Conservation (phyloP, 2,797 vertebrate species). For the Dipus sagitta region DNA sequence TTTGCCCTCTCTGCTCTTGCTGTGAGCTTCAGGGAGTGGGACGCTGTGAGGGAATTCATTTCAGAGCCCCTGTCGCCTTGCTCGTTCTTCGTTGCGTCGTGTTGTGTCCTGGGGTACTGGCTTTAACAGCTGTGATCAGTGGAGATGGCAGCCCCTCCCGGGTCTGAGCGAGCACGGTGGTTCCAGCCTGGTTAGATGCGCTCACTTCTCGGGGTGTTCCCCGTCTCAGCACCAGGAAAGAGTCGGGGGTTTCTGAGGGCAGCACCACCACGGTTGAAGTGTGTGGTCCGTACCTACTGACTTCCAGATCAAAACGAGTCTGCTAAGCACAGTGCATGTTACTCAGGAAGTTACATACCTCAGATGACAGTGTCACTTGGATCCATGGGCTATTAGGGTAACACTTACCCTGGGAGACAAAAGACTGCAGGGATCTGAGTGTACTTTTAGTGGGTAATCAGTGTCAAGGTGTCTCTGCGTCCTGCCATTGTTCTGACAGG, state of each 20-base stretch:
- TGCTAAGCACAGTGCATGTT: fast-evolving
- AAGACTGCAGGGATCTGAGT: background rate
- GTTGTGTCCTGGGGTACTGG: background rate
- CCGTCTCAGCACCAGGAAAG: fast-evolving
- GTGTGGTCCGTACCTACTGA: background rate
- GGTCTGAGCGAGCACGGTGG: fast-evolving
- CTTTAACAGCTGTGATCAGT: fast-evolving
- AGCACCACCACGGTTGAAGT: fast-evolving
- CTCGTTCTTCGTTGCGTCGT: background rate
- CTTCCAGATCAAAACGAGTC: background rate
- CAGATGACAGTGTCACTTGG: background rate
- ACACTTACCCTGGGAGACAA: constrained; percentile 69
- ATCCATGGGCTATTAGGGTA: fast-evolving
- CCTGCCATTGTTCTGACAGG: background rate
- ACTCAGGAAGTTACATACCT: background rate
- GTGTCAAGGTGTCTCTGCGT: background rate
- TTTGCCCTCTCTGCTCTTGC: background rate
- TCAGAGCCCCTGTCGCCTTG: background rate
- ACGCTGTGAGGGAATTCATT: background rate
- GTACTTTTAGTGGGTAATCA: constrained; percentile 5
- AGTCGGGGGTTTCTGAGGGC: background rate
- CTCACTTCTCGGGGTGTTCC: background rate
- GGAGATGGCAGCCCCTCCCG: background rate
- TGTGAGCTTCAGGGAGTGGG: background rate
- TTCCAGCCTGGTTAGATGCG: background rate